phyloP scores from a whole-genome alignment of 2,888 invertebrate genomes.

The Pterostichus niger region DNA sequence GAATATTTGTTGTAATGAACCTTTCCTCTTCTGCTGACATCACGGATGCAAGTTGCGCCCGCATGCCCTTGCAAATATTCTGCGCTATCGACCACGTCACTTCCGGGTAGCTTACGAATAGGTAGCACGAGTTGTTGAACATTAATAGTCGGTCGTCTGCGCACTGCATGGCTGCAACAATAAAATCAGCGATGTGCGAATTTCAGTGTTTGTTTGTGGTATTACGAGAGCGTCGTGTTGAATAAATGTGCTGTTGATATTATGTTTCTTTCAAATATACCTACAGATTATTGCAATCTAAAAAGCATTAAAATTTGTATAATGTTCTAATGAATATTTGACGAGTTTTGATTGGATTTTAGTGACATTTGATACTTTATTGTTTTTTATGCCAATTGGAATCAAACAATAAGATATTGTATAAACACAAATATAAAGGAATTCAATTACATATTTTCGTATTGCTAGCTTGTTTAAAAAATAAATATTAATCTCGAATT shows the following conservation, averaged over 20 bases:
- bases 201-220: not conserved
- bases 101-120: slow-evolving; percentile 87
- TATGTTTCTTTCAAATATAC: not conserved
- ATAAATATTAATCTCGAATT: not conserved
- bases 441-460: not conserved
- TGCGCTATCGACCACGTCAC: slow-evolving; percentile 86
- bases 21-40: slow-evolving; percentile 84
- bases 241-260: slow-evolving; percentile 20
- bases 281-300: not conserved
- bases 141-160: slow-evolving; percentile 85
- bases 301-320: not conserved
- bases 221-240: not conserved
- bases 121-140: slow-evolving; percentile 86
- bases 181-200: slow-evolving; percentile 14
- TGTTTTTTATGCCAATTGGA: slow-evolving; percentile 33
- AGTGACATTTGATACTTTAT: slow-evolving; percentile 6
- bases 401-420: not conserved
- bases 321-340: not conserved
- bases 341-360: slow-evolving; percentile 10
- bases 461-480: slow-evolving; percentile 19
- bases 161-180: slow-evolving; percentile 83
- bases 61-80: slow-evolving; percentile 86
- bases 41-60: slow-evolving; percentile 85
- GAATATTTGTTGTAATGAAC: slow-evolving; percentile 84
- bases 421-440: no score